Conservation (phyloP, 2,888 invertebrate species). For the Lathronympha strigana region DNA sequence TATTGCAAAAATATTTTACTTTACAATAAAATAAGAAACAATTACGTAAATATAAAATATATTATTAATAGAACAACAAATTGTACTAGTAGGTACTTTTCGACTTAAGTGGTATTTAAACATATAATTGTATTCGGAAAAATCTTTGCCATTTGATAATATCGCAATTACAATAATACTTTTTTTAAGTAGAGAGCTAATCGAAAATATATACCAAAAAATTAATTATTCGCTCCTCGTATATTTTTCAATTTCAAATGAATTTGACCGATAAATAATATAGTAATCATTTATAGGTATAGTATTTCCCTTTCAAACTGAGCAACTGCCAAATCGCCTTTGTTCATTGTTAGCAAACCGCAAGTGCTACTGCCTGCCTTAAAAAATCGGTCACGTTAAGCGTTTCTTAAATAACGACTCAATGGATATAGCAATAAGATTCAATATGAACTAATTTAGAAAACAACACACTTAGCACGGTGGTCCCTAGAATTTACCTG, state of each 20-base stretch:
- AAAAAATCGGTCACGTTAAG: too few relatives aligned
- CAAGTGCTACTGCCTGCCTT: too few relatives aligned
- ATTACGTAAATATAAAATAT: constrained; percentile 39
- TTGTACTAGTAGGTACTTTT: constrained; percentile 50
- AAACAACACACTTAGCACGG: too few relatives aligned
- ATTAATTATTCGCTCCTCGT: background rate
- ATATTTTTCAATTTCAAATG: background rate
- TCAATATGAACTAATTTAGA: too few relatives aligned
- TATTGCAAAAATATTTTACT: constrained; percentile 53
- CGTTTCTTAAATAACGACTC: too few relatives aligned
- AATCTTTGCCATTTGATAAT: constrained; percentile 23
- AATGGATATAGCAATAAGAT: too few relatives aligned
- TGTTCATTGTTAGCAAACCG: too few relatives aligned
- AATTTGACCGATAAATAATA: too few relatives aligned
- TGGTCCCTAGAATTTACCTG: too few relatives aligned
- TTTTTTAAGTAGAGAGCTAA: constrained; percentile 16
- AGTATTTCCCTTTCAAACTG: too few relatives aligned
- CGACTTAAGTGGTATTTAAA: constrained; percentile 34
- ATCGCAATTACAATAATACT: background rate
- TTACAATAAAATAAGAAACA: constrained; percentile 47
- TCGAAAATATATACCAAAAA: background rate
- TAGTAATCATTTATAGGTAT: too few relatives aligned
- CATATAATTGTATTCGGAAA: constrained; percentile 23
- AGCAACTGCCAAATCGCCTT: too few relatives aligned
- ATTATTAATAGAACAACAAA: constrained; percentile 46